phyloP scores from a whole-genome alignment of 2,888 invertebrate species.

The Tetramorium bicarinatum region DNA sequence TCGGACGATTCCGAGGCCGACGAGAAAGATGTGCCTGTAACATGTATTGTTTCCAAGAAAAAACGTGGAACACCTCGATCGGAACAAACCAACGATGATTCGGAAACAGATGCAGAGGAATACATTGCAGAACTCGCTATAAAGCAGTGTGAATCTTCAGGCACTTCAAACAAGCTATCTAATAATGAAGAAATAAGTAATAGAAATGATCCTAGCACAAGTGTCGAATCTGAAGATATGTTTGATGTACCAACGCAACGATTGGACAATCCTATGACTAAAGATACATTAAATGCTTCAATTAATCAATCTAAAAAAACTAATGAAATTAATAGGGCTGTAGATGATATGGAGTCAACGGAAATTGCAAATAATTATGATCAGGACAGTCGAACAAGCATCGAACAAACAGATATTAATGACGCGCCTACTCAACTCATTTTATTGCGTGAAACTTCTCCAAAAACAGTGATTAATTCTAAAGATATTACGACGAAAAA shows the following conservation, averaged over 20 bases:
- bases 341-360: neutral
- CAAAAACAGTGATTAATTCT: neutral
- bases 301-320: neutral
- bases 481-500: neutral
- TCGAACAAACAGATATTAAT: constrained; percentile 7
- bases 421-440: constrained; percentile 58
- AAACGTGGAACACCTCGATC: neutral
- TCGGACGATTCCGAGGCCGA: constrained; percentile 59
- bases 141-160: constrained; percentile 2
- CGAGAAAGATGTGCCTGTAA: constrained; percentile 58
- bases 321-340: neutral
- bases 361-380: neutral
- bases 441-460: neutral
- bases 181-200: constrained; percentile 10
- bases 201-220: constrained; percentile 44
- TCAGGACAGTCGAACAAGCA: neutral
- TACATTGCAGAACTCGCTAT: constrained; percentile 45
- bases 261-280: neutral
- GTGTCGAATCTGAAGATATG: constrained; percentile 61
- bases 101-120: constrained; percentile 61
- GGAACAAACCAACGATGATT: constrained; percentile 41
- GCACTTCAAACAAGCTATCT: neutral
- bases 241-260: constrained; percentile 65
- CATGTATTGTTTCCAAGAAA: neutral
- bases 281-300: neutral